Base-by-base conservation (phyloP, 2,888 invertebrate species). In the Eristalis intricaria region DNA sequence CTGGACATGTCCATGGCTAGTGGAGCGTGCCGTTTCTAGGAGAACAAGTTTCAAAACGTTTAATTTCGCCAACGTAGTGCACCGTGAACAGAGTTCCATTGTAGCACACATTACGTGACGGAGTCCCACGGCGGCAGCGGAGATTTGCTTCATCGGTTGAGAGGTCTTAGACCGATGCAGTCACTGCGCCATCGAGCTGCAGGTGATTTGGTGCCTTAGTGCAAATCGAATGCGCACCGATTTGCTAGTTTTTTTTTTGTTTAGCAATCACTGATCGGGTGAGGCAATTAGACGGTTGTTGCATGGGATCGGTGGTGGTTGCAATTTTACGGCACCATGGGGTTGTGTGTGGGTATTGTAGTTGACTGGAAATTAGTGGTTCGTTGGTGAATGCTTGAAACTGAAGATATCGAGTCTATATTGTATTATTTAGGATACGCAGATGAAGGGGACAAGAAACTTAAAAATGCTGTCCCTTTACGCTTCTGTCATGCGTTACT, bases 31-130 rank as follows among this genome's bases (percentile, higher is more conserved):
- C 15, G 19, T 35, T 64, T 19, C 70, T 15, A 40, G 15, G 22
- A 64, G 40, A 80, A 73, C 84, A 63, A 63, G 50, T 81, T 77
- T 58, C 29, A 76, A 71, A 63, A 63, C 43, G 69, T 11, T 73
- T 68, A 50, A 66, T 65, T 76, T 23, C 43, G 35, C 64, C 43
- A 43, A 38, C 26, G 23, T 19, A n/a, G 50, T 84, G 79, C 61
- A 76, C 61, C 84, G 56, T 76, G 63, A 79, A 63, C 65, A 29
- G 22, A 13, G 23, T 70, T 50, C 22, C 50, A 71, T 60, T 80
- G 43, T 65, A 29, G 56, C 71, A 84, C 19, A 61, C 13, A 58
- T 65, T 73, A 64, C 58, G 19, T 60, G 66, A 50, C 11, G 58
- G 71, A 61, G 23, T 60, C 70, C 32, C 29, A 50, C 58, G 58